These are phyloP conservation scores for Gopherus flavomarginatus DNA, from an alignment of 2,113 vertebrate genomes.

Conservation along the genomic window DNA sequence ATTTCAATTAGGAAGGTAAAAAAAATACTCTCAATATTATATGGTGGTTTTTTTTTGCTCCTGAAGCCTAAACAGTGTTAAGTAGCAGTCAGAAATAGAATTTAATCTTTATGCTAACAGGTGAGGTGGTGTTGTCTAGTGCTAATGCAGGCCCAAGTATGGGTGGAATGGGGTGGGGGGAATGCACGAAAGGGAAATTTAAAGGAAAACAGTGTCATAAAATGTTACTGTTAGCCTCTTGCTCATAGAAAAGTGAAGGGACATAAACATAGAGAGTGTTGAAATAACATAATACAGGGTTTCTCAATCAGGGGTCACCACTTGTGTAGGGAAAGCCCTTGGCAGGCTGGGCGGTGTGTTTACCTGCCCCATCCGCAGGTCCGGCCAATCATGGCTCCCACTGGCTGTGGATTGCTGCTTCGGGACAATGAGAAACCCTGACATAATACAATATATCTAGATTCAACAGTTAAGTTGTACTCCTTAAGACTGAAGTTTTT, in stretches of 20 bases:
- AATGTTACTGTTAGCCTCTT: not conserved
- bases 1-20: not conserved
- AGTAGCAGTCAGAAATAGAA: not conserved
- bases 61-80: not conserved
- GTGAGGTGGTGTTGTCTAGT: not conserved
- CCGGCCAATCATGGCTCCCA: too few relatives aligned
- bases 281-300: not conserved
- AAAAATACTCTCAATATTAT: not conserved
- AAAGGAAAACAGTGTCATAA: not conserved
- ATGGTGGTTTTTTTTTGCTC: accelerated
- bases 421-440: too few relatives aligned
- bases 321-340: too few relatives aligned
- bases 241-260: not conserved
- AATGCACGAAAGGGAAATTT: not conserved
- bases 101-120: not conserved
- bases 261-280: not conserved
- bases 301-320: too few relatives aligned
- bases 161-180: not conserved
- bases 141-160: not conserved
- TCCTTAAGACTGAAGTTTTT: not conserved
- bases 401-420: too few relatives aligned
- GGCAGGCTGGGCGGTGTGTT: too few relatives aligned
- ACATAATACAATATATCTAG: not conserved
- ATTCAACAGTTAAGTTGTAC: not conserved
- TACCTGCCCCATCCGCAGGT: too few relatives aligned